Evolutionary conservation across 2,888 invertebrate genomes (phyloP).

Genomic region (Clepsis dumicolana): DNA sequence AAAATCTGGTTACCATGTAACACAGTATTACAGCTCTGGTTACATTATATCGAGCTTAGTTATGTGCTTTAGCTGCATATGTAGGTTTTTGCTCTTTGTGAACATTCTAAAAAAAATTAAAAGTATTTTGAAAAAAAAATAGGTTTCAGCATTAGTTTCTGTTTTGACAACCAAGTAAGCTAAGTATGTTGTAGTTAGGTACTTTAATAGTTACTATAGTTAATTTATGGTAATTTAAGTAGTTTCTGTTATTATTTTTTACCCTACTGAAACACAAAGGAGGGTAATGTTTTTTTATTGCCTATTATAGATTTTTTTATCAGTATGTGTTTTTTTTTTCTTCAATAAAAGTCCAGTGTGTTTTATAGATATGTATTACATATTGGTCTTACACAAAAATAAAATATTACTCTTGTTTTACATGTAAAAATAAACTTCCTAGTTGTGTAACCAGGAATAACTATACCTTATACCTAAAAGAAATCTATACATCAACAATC

Average conservation of each 20-base stretch:
- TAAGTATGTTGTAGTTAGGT: too few species aligned
- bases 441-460: slow-evolving; percentile 73
- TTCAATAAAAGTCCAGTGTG: slow-evolving; percentile 47
- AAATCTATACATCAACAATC: slow-evolving; percentile 77
- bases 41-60: too few species aligned
- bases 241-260: not conserved
- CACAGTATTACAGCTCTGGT: too few species aligned
- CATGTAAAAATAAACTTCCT: slow-evolving; percentile 84
- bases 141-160: too few species aligned
- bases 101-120: too few species aligned
- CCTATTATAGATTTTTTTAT: not conserved
- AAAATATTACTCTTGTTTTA: slow-evolving; percentile 77
- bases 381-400: slow-evolving; percentile 84
- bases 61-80: too few species aligned
- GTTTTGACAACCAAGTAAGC: too few species aligned
- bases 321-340: not conserved
- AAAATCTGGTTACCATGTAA: too few species aligned
- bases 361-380: slow-evolving; percentile 82
- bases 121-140: too few species aligned
- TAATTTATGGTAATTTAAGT: not conserved
- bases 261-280: too few species aligned
- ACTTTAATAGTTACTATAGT: not conserved
- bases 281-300: not conserved
- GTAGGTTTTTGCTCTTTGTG: too few species aligned
- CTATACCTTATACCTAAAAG: slow-evolving; percentile 77